phyloP scores from a whole-genome alignment of 2,113 vertebrate genomes.

The Corythaeola cristata region DNA sequence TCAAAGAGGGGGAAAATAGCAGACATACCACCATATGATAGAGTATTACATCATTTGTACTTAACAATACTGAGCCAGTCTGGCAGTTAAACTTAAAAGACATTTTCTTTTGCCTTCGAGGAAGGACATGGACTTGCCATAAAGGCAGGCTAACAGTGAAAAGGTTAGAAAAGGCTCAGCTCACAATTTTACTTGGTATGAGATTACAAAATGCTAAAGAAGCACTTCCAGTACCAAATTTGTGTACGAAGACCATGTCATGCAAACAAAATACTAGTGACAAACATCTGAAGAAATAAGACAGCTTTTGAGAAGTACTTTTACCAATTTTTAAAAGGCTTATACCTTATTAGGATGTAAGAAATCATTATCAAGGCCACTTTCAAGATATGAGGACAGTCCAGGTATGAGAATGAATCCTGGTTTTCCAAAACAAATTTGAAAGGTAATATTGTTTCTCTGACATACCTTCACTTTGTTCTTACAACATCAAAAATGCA shows the following conservation, averaged over 20 bases:
- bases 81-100: slow-evolving; percentile 30
- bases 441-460: not conserved
- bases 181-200: not conserved
- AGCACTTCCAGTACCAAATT: not conserved
- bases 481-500: not conserved
- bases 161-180: not conserved
- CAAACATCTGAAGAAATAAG: not conserved
- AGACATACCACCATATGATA: slow-evolving; percentile 14
- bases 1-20: not conserved
- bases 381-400: not conserved
- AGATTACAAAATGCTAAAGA: not conserved
- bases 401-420: not conserved
- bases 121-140: not conserved
- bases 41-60: slow-evolving; percentile 10
- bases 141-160: not conserved
- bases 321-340: not conserved
- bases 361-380: not conserved
- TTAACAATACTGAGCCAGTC: slow-evolving; percentile 21
- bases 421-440: not conserved
- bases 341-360: not conserved
- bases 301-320: not conserved
- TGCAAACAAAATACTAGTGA: not conserved
- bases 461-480: not conserved
- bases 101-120: slow-evolving; percentile 19
- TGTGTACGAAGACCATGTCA: not conserved